Evolutionary conservation across 2,888 invertebrate species (phyloP), one percentile per base, ranked within the genome.

Genomic region (Xanthia icteritia): DNA sequence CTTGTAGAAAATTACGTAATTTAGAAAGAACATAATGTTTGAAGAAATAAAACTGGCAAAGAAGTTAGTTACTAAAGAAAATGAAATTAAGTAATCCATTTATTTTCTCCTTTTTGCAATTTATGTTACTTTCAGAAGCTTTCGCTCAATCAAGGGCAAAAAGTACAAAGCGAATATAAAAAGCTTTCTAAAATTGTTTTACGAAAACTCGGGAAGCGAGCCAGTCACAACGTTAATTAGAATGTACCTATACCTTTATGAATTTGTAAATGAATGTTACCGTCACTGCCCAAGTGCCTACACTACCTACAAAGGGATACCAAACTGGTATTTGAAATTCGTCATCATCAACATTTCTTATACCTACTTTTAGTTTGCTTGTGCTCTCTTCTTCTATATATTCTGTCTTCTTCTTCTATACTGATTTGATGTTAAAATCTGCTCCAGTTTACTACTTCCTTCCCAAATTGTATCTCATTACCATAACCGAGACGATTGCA

Each of bases 401-500:
- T 51, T 17, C 23, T 45, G 9, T 45, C 31, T 31, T 27, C 23
- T 23, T 42, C 11, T 51, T 48, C 6, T 31, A 42, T 48, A 0
- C 39, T 39, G 31, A 42, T 42, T 45, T 48, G 36, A 48, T 56
- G 23, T 63, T 13, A 15, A 74, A 66, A 60, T 58, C 13, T 39
- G 54, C 17, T 79, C 48, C 17, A 70, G 8, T 45, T 31, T 20
- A 56, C 8, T 31, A 64, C 64, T 66, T 73, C 66, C 39, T 81
- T n/a, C 48, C 17, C 58, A 58, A 67, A 85, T 71, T 68, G 61
- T 65, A 76, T 78, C 68, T 78, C 56, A 81, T 83, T 73, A 83
- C 60, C 76, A 63, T 72, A 85, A 71, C 66, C 58, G 70, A 81
- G 82, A 86, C 58, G 73, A 71, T 79, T 82, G 56, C 61, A 42